These are phyloP conservation scores for Crocidura indochinensis DNA, from an alignment of 2,797 vertebrate species.

Conservation along the genomic window DNA sequence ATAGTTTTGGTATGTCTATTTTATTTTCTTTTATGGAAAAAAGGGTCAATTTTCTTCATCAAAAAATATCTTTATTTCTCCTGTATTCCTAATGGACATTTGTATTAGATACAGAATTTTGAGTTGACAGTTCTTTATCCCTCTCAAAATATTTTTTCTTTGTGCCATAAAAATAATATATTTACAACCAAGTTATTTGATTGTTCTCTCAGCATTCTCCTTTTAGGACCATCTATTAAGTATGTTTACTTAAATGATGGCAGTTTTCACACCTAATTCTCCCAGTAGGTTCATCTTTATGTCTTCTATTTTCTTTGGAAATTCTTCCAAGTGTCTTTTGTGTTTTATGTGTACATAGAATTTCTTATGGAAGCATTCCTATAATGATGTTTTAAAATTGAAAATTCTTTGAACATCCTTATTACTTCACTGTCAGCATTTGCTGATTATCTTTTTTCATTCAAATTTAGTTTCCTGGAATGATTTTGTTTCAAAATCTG, in stretches of 20 bases:
- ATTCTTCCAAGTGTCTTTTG: neutral
- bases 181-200: neutral
- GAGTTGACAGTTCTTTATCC: neutral
- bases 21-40: slow-evolving; percentile 31
- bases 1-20: neutral
- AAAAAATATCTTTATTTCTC: neutral
- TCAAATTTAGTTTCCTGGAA: neutral
- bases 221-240: neutral
- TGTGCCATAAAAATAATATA: neutral
- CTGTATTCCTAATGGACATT: neutral
- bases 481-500: slow-evolving; percentile 8
- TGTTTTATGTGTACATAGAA: neutral
- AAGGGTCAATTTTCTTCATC: neutral
- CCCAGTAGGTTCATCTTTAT: neutral
- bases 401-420: neutral
- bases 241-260: neutral
- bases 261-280: slow-evolving; percentile 12
- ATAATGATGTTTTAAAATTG: neutral
- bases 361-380: neutral
- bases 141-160: neutral
- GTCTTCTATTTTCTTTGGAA: slow-evolving; percentile 6
- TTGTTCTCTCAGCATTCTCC: neutral
- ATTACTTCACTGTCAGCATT: neutral
- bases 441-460: neutral
- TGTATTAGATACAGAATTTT: neutral